phyloP scores from a whole-genome alignment of 2,797 vertebrate species.

The Staurois parvus region DNA sequence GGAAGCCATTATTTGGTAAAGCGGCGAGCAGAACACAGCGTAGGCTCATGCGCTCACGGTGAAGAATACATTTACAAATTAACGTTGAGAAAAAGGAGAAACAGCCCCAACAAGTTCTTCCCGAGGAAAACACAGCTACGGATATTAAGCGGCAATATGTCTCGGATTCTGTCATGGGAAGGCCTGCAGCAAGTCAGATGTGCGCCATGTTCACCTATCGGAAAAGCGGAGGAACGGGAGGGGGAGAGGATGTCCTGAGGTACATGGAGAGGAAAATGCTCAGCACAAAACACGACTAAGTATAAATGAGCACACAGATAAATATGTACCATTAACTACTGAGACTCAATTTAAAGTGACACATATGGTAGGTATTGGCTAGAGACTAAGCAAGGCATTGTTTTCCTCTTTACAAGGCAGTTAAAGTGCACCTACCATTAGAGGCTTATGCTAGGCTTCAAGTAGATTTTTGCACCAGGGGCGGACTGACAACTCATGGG shows the following conservation, averaged over 20 bases:
- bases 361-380: conserved; percentile 7
- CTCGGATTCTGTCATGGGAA: conserved; percentile 53
- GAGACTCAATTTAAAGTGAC: conserved; percentile 24
- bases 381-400: too few species aligned
- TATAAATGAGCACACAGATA: background rate
- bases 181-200: conserved; percentile 67
- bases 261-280: conserved; percentile 59
- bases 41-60: background rate
- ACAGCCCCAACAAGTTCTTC: conserved; percentile 37
- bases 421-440: background rate
- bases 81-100: conserved; percentile 3
- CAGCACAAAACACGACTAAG: conserved; percentile 61
- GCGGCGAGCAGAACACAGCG: background rate
- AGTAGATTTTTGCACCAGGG: too few species aligned
- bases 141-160: conserved; percentile 50
- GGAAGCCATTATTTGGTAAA: conserved; percentile 16
- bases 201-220: conserved; percentile 53
- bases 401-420: too few species aligned
- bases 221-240: conserved; percentile 63
- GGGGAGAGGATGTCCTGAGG: conserved; percentile 62
- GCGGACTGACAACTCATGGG: too few species aligned
- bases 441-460: too few species aligned
- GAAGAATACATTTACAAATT: conserved; percentile 46
- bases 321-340: background rate
- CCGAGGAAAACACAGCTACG: background rate